These are phyloP conservation scores for Aplysina aerophoba DNA, from an alignment of 37 sponge, comb jelly and placozoan species.

Conservation along the genomic window DNA sequence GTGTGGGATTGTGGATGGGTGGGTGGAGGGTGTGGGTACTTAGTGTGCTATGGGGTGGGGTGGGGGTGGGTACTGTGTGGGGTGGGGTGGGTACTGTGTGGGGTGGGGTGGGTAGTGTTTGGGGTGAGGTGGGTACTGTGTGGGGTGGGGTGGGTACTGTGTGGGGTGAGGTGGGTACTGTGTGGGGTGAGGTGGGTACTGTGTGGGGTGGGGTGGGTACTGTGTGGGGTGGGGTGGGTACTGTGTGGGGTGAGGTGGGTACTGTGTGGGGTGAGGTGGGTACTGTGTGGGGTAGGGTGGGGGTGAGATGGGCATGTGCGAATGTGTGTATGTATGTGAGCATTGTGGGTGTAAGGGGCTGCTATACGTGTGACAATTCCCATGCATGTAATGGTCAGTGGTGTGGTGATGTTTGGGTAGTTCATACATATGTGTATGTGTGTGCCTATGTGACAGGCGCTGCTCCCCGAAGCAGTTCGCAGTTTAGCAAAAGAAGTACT, in stretches of 20 bases:
- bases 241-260: too few relatives aligned
- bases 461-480: too few relatives aligned
- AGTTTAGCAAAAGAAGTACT: too few relatives aligned
- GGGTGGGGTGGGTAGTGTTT: constrained; percentile 3
- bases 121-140: background rate
- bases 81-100: too few relatives aligned
- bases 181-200: background rate
- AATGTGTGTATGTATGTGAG: constrained; percentile 37
- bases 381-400: too few relatives aligned
- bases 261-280: constrained; percentile 30
- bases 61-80: background rate
- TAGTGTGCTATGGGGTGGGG: constrained; percentile 8
- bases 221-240: constrained; percentile 23
- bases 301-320: too few relatives aligned
- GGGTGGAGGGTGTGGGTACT: constrained; percentile 20
- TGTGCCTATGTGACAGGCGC: background rate
- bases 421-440: too few relatives aligned
- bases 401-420: too few relatives aligned
- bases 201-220: constrained; percentile 3
- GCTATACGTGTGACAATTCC: too few relatives aligned
- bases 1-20: too few relatives aligned
- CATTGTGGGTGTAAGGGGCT: background rate
- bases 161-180: background rate
- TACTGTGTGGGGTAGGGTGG: too few relatives aligned
- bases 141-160: constrained; percentile 26